A percentile compares a stretch with the other conserved stretches of the same genome.
Conservation (phyloP, 2,888 invertebrate genomes). For the Xestia xanthographa region DNA sequence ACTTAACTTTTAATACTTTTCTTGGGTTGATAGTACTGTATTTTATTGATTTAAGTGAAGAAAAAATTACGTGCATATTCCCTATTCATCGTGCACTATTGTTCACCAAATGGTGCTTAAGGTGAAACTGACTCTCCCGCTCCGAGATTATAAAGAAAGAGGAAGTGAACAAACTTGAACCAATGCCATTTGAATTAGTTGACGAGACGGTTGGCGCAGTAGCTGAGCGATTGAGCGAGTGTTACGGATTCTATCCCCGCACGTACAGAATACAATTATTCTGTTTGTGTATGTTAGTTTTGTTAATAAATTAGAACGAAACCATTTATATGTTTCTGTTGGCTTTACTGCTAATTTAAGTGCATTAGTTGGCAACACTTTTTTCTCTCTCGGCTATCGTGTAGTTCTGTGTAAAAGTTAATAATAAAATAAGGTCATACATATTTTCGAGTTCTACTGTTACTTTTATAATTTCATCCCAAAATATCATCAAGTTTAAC, state of each 20-base stretch:
- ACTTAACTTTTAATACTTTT: no score
- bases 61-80: no score
- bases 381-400: background rate
- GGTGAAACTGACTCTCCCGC: background rate
- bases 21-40: no score
- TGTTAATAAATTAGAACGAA: background rate
- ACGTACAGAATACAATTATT: no score
- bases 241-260: background rate
- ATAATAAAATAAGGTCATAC: background rate
- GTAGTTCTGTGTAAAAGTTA: no score
- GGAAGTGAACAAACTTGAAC: background rate
- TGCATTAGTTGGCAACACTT: background rate
- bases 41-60: no score
- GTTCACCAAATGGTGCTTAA: background rate
- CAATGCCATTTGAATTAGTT: no score
- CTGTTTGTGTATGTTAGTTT: background rate
- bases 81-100: background rate
- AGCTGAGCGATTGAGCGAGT: background rate
- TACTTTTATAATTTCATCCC: background rate
- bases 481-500: background rate
- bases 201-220: no score
- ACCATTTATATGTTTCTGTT: background rate
- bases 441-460: slow-evolving; percentile 1
- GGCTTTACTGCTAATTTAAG: no score
- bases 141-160: background rate